Percentiles rank a stretch among this genome's conserved stretches.
Evolutionary conservation across 2,888 invertebrate genomes (phyloP).

Genomic region (Luperina nickerlii): DNA sequence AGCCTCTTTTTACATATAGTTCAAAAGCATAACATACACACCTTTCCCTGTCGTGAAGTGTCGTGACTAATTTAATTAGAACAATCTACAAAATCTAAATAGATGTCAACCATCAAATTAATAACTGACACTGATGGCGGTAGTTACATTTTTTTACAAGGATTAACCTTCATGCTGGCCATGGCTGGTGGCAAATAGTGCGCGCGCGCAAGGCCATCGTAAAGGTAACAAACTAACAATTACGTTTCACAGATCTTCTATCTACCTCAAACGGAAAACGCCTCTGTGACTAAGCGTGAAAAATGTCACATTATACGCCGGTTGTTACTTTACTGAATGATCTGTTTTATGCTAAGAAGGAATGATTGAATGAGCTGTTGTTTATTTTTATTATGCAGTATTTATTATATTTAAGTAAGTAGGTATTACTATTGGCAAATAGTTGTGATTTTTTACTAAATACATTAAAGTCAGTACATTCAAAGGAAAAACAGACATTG

Average conservation of each 20-base stretch:
- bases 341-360: constrained; percentile 7
- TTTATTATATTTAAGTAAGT: background rate
- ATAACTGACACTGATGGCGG: constrained; percentile 43
- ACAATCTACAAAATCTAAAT: constrained; percentile 20
- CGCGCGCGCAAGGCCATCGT: constrained; percentile 54
- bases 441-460: background rate
- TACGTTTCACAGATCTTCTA: constrained; percentile 55
- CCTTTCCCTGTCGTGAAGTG: background rate
- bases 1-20: background rate
- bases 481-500: background rate
- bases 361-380: too few relatives aligned
- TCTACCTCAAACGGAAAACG: constrained; percentile 40
- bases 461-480: background rate
- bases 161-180: constrained; percentile 62
- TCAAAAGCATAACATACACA: background rate
- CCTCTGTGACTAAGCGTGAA: constrained; percentile 48
- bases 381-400: background rate
- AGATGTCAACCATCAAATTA: constrained; percentile 43
- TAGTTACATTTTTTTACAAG: constrained; percentile 56
- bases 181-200: constrained; percentile 53
- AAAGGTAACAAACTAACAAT: constrained; percentile 37
- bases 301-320: constrained; percentile 23
- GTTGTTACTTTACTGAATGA: constrained; percentile 23
- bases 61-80: constrained; percentile 42
- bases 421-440: background rate